Base-by-base conservation (phyloP, 2,797 vertebrate species). In the Lophotriccus pileatus region DNA sequence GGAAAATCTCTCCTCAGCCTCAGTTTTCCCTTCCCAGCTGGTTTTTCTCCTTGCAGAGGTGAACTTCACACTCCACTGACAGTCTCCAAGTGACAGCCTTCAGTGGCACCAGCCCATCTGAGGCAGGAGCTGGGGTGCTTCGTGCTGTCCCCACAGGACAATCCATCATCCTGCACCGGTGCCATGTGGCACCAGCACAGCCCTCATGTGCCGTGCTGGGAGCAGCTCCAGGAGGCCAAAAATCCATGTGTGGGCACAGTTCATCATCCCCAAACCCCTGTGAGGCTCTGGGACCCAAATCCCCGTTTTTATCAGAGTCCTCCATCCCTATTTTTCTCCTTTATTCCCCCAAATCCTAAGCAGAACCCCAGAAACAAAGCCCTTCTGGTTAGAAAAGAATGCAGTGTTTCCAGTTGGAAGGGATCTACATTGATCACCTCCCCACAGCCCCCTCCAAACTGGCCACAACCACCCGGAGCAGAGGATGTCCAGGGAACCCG, bases 131-230 rank as follows among this genome's bases (percentile, higher is more conserved):
- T 4, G 37, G 55, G 37, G 23, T 14, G n/a, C 16, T 58, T 34
- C 6, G 0, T 1, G 4, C 19, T n/a, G 49, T 59, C 11, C 22
- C 46, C 84, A 41, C 0, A 1, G 39, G 72, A 68, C 5, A 9
- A 24, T 14, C 36, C 17, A 2, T 39, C 69, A 14, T 62, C 84
- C 66, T 5, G 21, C 12, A 0, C 47, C 0, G 0, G 46, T 28
- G 63, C 11, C 24, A 10, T 0, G 1, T 1, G 52, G n/a, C 32
- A 19, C 37, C 0, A 7, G 43, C 21, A 17, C 49, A 49, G 78
- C 43, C 73, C 75, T 76, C 3, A 0, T 5, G 47, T 68, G 60
- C 72, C 46, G 15, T 0, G 4, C 28, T 10, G 11, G 0, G 3
- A n/a, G 69, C 12, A 28, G 59, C 68, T 86, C 66, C 28, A 34